These are phyloP conservation scores for Leucophenga montana DNA, from an alignment of 2,888 invertebrate genomes.

Conservation along the genomic window DNA sequence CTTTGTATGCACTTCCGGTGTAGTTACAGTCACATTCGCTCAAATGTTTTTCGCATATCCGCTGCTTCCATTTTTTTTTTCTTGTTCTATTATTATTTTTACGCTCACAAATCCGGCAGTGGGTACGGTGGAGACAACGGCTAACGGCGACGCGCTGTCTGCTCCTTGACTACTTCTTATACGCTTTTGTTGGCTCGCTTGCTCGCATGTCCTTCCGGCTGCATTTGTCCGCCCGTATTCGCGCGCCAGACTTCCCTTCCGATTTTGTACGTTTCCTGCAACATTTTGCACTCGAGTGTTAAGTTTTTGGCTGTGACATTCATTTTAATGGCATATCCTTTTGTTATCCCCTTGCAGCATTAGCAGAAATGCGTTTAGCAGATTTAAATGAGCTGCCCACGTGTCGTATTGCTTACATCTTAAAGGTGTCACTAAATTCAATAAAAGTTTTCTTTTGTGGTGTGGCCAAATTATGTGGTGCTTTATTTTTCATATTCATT, in stretches of 20 bases:
- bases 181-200: constrained; percentile 15
- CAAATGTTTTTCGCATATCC: constrained; percentile 54
- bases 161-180: neutral
- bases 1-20: constrained; percentile 62
- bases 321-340: constrained; percentile 46
- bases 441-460: neutral
- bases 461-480: constrained; percentile 5
- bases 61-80: constrained; percentile 40
- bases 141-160: constrained; percentile 34
- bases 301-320: constrained; percentile 48
- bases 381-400: neutral
- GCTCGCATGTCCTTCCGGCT: constrained; percentile 15
- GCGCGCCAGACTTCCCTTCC: neutral
- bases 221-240: neutral
- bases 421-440: constrained; percentile 8
- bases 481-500: no score
- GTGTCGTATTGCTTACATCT: neutral
- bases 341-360: constrained; percentile 29
- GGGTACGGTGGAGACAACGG: constrained; percentile 11
- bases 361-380: constrained; percentile 28
- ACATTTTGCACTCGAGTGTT: constrained; percentile 26
- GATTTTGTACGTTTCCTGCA: constrained; percentile 9
- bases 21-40: constrained; percentile 51
- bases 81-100: constrained; percentile 47
- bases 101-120: constrained; percentile 45